Conservation (phyloP, 2,888 invertebrate genomes). For the Meteorus colon region DNA sequence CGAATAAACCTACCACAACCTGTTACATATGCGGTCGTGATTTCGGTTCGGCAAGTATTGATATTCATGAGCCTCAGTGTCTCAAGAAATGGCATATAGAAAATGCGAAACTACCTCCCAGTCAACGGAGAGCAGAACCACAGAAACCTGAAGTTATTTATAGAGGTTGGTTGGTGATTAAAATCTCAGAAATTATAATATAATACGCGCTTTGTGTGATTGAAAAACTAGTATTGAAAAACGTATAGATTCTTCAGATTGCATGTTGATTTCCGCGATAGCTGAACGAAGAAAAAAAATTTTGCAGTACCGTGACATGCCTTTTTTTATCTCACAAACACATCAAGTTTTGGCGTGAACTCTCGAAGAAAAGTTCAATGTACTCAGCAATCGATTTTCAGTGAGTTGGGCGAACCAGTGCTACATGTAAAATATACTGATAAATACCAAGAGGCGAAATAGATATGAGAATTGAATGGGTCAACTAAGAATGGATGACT, state of each 20-base stretch:
- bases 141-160: slow-evolving; percentile 76
- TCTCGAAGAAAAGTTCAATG: neutral
- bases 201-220: neutral
- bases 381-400: neutral
- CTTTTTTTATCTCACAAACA: neutral
- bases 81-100: slow-evolving; percentile 79
- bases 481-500: too few relatives aligned
- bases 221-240: neutral
- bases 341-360: neutral
- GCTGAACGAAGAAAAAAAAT: neutral
- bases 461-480: too few relatives aligned
- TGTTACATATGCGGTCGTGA: slow-evolving; percentile 82
- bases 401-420: neutral
- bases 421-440: neutral
- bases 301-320: neutral
- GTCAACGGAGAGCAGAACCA: slow-evolving; percentile 74
- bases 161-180: slow-evolving; percentile 68
- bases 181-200: neutral
- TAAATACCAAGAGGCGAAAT: too few relatives aligned
- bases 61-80: slow-evolving; percentile 82
- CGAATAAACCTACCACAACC: slow-evolving; percentile 65
- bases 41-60: slow-evolving; percentile 79
- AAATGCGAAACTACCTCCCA: slow-evolving; percentile 77
- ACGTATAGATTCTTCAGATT: neutral
- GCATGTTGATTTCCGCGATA: neutral